Evolutionary conservation across 1,140 invertebrate genomes (phyloP).

Genomic region (Trichogramma pretiosum): DNA sequence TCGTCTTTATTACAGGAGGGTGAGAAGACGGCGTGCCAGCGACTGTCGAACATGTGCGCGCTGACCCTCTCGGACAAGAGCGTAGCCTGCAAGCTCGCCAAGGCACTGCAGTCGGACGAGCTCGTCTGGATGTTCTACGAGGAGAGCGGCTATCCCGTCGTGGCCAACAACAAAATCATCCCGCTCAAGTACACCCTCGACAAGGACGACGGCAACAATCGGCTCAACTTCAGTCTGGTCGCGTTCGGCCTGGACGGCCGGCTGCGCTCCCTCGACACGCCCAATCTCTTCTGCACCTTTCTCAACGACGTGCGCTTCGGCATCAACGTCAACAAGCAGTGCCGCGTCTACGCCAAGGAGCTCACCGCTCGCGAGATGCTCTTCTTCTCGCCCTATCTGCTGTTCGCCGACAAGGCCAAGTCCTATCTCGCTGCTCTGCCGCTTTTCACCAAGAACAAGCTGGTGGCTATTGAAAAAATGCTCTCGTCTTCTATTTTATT

Average conservation of each 20-base stretch:
- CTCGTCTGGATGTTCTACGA: constrained; percentile 51
- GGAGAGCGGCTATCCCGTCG: constrained; percentile 38
- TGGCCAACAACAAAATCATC: constrained; percentile 47
- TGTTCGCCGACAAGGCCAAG: constrained; percentile 41
- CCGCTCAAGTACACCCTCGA: constrained; percentile 46
- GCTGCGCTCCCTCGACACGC: constrained; percentile 39
- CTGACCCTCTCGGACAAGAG: constrained; percentile 51
- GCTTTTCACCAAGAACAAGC: constrained; percentile 42
- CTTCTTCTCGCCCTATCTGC: constrained; percentile 53
- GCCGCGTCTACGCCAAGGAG: constrained; percentile 46
- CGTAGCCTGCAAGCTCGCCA: constrained; percentile 46
- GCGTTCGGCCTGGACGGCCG: constrained; percentile 37
- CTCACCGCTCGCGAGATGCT: constrained; percentile 45
- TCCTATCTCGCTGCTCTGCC: constrained; percentile 51
- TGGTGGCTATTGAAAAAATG: constrained; percentile 7
- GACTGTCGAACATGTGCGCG: constrained; percentile 61
- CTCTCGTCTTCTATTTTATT: constrained; percentile 1
- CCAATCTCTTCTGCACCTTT: constrained; percentile 42
- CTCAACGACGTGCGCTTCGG: constrained; percentile 48
- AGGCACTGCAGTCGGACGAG: constrained; percentile 36
- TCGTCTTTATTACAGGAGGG: constrained; percentile 39
- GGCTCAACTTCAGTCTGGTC: constrained; percentile 41
- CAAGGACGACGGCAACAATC: constrained; percentile 35
- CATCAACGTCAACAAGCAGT: constrained; percentile 45
- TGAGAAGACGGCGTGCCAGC: constrained; percentile 54